These are phyloP conservation scores for Bos taurus DNA, from an alignment of 2,113 vertebrate genomes.

Conservation along the genomic window DNA sequence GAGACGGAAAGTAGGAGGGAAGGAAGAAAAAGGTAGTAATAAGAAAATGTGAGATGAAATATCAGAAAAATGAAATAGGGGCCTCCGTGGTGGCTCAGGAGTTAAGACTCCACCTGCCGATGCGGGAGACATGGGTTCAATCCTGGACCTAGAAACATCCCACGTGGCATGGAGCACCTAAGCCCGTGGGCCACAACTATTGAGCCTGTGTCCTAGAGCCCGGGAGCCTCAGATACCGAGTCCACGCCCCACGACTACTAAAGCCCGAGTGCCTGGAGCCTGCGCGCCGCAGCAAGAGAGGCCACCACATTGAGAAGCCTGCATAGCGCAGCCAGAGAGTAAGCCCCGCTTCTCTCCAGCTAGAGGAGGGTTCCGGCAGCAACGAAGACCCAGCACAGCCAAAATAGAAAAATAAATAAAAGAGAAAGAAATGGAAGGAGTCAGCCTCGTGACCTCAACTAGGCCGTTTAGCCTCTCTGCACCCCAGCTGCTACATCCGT, in stretches of 20 bases:
- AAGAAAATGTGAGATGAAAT: fast-evolving
- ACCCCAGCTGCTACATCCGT: not conserved
- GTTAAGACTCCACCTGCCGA: not conserved
- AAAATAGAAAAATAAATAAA: not conserved
- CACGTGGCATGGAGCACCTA: not conserved
- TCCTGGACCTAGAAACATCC: not conserved
- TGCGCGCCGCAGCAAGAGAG: not conserved
- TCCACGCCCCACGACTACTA: fast-evolving
- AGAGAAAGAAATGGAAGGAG: not conserved
- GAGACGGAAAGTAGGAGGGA: not conserved
- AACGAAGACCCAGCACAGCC: not conserved
- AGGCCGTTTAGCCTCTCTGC: not conserved
- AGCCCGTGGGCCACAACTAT: not conserved
- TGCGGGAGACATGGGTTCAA: not conserved
- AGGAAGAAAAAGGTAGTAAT: no score
- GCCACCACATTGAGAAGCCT: not conserved
- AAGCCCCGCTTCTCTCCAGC: not conserved
- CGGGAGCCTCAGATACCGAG: not conserved
- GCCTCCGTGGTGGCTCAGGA: not conserved
- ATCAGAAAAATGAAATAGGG: not conserved
- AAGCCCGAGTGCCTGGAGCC: not conserved
- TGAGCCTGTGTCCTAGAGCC: not conserved
- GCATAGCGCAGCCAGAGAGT: not conserved
- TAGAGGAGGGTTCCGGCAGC: not conserved
- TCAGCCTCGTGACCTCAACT: fast-evolving